phyloP scores from a whole-genome alignment of 2,113 vertebrate genomes.

The Henicopernis longicauda region DNA sequence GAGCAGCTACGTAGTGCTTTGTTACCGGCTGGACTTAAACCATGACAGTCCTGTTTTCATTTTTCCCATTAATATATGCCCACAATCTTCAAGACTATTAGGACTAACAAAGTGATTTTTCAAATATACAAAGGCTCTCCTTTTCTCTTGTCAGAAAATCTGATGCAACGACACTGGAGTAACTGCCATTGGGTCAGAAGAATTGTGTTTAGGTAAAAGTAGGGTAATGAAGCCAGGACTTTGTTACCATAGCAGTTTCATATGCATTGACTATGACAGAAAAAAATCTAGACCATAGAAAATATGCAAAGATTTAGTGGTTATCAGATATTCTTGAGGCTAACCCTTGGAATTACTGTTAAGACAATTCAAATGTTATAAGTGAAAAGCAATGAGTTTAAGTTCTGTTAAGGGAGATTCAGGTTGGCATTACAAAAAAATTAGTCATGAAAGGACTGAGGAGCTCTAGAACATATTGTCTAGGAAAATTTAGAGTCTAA shows the following conservation, averaged over 20 bases:
- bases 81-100: neutral
- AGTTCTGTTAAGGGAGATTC: neutral
- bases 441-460: neutral
- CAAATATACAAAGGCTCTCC: neutral
- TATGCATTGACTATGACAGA: neutral
- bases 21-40: no score
- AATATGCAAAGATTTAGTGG: neutral
- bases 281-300: neutral
- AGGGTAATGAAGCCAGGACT: neutral
- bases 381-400: neutral
- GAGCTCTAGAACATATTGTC: neutral
- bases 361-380: neutral
- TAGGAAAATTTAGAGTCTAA: neutral
- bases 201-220: neutral
- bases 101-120: neutral
- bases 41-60: neutral
- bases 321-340: neutral
- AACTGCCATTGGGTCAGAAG: neutral
- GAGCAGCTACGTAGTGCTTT: no score
- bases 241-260: neutral
- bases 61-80: neutral
- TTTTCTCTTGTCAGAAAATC: neutral
- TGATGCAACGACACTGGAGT: neutral
- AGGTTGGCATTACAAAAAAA: neutral
- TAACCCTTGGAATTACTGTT: neutral